Evolutionary conservation across 2,888 invertebrate species (phyloP).

Genomic region (Atrina japonica): DNA sequence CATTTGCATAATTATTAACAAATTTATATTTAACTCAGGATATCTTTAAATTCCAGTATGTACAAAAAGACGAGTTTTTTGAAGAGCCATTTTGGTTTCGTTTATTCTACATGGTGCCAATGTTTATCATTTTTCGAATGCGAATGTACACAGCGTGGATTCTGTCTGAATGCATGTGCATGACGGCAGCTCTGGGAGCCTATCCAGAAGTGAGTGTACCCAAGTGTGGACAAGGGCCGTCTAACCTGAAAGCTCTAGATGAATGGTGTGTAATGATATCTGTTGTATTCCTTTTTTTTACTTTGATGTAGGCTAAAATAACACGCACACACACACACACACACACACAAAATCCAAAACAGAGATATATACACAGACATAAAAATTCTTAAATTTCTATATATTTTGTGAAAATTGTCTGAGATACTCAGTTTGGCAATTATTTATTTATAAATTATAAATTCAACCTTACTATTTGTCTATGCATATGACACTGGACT

Average conservation of each 20-base stretch:
- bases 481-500: too few species aligned
- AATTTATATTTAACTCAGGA: neutral
- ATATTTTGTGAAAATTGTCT: too few species aligned
- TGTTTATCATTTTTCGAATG: conserved; percentile 93
- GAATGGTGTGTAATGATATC: conserved; percentile 59
- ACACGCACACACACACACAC: too few species aligned
- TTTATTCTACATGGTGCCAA: conserved; percentile 91
- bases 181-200: conserved; percentile 93
- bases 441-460: too few species aligned
- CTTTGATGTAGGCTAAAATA: conserved; percentile 40
- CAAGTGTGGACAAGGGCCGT: conserved; percentile 91
- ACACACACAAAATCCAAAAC: too few species aligned
- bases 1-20: neutral
- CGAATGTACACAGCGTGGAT: conserved; percentile 95
- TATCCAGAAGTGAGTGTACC: conserved; percentile 90
- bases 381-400: too few species aligned
- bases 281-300: neutral
- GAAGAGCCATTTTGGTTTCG: conserved; percentile 88
- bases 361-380: too few species aligned
- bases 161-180: conserved; percentile 95
- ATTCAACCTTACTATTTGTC: too few species aligned
- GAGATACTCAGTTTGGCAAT: too few species aligned
- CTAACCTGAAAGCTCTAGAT: conserved; percentile 80
- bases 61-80: conserved; percentile 88
- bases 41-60: conserved; percentile 86